Evolutionary conservation across 2,797 vertebrate species (phyloP).

Genomic region (Bucorvus abyssinicus): DNA sequence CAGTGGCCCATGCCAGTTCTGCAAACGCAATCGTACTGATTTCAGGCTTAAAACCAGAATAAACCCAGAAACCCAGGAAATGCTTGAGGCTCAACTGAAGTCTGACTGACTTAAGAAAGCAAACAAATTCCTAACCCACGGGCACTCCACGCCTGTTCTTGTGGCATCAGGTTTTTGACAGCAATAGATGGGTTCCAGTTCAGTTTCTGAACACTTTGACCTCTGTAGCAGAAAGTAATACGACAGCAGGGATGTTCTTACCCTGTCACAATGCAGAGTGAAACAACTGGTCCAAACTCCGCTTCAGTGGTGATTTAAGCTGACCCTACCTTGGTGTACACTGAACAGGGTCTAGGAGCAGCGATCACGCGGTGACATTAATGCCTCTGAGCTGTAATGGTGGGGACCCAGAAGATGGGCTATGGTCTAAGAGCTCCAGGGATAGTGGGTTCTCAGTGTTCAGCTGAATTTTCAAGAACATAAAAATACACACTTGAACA

Average conservation of each 20-base stretch:
- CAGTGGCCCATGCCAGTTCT: accelerated
- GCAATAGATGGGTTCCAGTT: background rate
- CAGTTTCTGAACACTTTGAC: background rate
- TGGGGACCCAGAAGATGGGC: background rate
- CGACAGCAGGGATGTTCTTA: background rate
- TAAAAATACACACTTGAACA: background rate
- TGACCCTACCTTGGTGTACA: background rate
- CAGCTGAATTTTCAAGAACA: background rate
- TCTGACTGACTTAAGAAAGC: background rate
- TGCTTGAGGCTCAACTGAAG: background rate
- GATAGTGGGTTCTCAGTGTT: background rate
- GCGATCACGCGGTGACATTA: background rate
- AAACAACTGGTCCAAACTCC: background rate
- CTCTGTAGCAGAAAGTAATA: background rate
- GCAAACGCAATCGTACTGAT: background rate
- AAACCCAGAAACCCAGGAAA: background rate
- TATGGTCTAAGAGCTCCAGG: background rate
- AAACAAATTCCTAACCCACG: background rate
- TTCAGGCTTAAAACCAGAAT: background rate
- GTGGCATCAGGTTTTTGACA: background rate
- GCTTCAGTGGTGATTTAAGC: background rate
- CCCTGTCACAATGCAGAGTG: background rate
- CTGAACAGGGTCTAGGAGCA: background rate
- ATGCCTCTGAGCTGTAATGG: background rate
- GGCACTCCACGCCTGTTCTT: background rate